Evolutionary conservation across 2,888 invertebrate genomes (phyloP).

Genomic region (Hirudinaria manillensis): DNA sequence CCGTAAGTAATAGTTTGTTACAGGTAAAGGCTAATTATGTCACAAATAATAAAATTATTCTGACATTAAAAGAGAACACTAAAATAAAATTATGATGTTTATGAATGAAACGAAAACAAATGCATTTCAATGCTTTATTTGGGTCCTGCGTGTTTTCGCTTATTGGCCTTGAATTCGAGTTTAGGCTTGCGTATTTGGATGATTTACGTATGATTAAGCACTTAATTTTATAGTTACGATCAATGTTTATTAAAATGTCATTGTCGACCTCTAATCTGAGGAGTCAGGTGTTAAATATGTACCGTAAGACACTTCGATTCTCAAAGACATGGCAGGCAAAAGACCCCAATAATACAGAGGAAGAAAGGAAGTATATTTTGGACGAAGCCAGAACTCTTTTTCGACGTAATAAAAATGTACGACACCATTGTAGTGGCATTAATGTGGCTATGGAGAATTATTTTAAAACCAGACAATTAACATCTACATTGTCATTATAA

Average conservation of each 20-base stretch:
- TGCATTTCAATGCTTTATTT: too few species aligned
- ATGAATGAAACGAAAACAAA: too few species aligned
- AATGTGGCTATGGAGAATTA: too few species aligned
- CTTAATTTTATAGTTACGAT: background rate
- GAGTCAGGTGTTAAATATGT: constrained; percentile 17
- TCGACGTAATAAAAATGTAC: constrained; percentile 25
- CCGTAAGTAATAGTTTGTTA: too few species aligned
- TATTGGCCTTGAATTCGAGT: too few species aligned
- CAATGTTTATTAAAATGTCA: constrained; percentile 2
- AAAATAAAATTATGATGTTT: too few species aligned
- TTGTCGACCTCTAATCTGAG: constrained; percentile 3
- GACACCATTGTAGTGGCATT: background rate
- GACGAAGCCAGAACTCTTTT: constrained; percentile 25
- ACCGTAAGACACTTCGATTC: constrained; percentile 12
- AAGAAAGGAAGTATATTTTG: constrained; percentile 22
- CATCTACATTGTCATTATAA: background rate
- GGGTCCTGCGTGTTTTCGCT: too few species aligned
- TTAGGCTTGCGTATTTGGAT: too few species aligned
- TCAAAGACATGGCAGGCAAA: constrained; percentile 17
- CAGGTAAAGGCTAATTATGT: too few species aligned
- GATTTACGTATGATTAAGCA: too few species aligned
- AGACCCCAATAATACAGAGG: background rate
- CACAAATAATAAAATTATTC: too few species aligned
- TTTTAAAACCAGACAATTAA: background rate
- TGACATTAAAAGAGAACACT: too few species aligned